Conservation (phyloP, 2,113 vertebrate species). For the Smithornis capensis region DNA sequence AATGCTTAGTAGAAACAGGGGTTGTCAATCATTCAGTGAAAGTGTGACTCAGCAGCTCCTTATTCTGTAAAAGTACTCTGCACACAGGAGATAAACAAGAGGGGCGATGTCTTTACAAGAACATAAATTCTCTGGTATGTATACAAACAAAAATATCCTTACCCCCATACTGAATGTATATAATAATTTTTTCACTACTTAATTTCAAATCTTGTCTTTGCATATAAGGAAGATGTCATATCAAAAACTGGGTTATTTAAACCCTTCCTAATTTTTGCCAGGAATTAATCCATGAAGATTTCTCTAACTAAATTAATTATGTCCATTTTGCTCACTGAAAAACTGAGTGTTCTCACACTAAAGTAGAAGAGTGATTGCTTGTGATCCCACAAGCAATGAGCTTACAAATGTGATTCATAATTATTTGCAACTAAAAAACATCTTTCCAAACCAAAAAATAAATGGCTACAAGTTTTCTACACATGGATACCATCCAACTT, state of each 20-base stretch:
- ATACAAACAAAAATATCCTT: neutral
- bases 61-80: neutral
- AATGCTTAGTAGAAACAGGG: neutral
- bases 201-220: neutral
- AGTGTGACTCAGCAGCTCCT: conserved; percentile 55
- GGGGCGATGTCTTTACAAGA: neutral
- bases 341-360: neutral
- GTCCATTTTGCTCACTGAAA: neutral
- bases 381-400: neutral
- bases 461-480: neutral
- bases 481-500: neutral
- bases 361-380: neutral
- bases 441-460: neutral
- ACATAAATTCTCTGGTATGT: neutral
- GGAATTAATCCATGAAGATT: neutral
- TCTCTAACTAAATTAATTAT: neutral
- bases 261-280: neutral
- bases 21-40: neutral
- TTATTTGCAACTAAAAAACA: neutral
- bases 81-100: neutral
- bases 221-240: neutral
- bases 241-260: neutral
- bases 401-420: neutral
- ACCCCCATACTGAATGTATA: neutral
- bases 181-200: neutral